A percentile compares a stretch with the other conserved stretches of the same genome.
Conservation (phyloP, 2,888 invertebrate species). For the Acanthosepion lycidas region DNA sequence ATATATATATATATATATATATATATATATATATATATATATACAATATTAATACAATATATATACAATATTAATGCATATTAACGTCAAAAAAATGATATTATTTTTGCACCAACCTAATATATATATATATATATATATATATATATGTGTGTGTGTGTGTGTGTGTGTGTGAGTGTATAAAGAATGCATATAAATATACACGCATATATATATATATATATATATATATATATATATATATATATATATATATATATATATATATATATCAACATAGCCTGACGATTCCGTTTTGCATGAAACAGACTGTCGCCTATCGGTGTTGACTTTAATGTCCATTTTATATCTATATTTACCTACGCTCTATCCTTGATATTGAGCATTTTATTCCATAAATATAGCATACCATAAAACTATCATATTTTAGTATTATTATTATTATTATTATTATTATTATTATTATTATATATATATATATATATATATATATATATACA, state of each 20-base stretch:
- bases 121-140: not conserved
- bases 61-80: not conserved
- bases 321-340: too few species aligned
- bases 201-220: not conserved
- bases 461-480: not conserved
- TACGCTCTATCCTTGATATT: too few species aligned
- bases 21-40: not conserved
- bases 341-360: too few species aligned
- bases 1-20: not conserved
- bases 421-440: too few species aligned
- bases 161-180: not conserved
- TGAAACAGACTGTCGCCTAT: too few species aligned
- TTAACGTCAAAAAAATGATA: too few species aligned
- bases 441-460: too few species aligned
- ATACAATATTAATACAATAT: too few species aligned
- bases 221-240: not conserved
- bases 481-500: not conserved
- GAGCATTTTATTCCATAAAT: too few species aligned
- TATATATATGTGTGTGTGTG: not conserved
- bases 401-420: too few species aligned
- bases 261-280: not conserved
- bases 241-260: not conserved
- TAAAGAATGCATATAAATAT: not conserved
- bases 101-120: too few species aligned
- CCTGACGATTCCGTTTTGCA: too few species aligned